Percentiles rank a stretch among this genome's conserved stretches.
Conservation (phyloP, 2,113 vertebrate genomes). For the Lota lota region DNA sequence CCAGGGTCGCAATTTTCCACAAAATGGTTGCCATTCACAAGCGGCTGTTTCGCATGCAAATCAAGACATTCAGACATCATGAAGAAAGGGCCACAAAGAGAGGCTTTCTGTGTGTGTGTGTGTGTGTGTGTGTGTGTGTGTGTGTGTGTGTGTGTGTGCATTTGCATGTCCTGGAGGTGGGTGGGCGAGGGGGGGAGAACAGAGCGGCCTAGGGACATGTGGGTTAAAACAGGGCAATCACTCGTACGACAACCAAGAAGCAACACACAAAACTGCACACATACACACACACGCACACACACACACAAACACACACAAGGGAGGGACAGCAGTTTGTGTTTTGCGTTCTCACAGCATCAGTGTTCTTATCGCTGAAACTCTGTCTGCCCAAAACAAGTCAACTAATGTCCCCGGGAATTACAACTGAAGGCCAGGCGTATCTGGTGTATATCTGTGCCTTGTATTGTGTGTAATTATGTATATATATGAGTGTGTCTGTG, state of each 20-base stretch:
- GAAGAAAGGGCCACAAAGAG: slow-evolving; percentile 13
- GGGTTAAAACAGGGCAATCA: slow-evolving; percentile 28
- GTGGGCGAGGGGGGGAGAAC: slow-evolving; percentile 19
- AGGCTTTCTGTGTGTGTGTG: slow-evolving; percentile 1
- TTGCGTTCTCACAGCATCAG: slow-evolving; percentile 3
- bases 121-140: slow-evolving; percentile 6
- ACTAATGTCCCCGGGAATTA: slow-evolving; percentile 14
- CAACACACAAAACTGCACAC: slow-evolving; percentile 3
- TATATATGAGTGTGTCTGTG: slow-evolving; percentile 18
- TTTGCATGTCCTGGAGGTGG: slow-evolving; percentile 40
- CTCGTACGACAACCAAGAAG: slow-evolving; percentile 12
- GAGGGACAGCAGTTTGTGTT: slow-evolving; percentile 15
- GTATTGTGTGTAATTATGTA: background rate
- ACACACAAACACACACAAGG: too few species aligned
- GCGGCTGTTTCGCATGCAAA: slow-evolving; percentile 39
- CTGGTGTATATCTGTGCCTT: slow-evolving; percentile 2
- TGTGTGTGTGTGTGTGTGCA: slow-evolving; percentile 28
- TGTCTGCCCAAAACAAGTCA: slow-evolving; percentile 29
- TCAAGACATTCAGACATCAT: background rate
- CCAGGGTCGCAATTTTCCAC: background rate
- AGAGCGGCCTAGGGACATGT: slow-evolving; percentile 31
- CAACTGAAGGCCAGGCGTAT: background rate
- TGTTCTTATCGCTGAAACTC: slow-evolving; percentile 37
- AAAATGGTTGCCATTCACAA: slow-evolving; percentile 15
- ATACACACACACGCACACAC: too few species aligned